phyloP scores from a whole-genome alignment of 2,797 vertebrate genomes.

The Pangasius mekongensis region DNA sequence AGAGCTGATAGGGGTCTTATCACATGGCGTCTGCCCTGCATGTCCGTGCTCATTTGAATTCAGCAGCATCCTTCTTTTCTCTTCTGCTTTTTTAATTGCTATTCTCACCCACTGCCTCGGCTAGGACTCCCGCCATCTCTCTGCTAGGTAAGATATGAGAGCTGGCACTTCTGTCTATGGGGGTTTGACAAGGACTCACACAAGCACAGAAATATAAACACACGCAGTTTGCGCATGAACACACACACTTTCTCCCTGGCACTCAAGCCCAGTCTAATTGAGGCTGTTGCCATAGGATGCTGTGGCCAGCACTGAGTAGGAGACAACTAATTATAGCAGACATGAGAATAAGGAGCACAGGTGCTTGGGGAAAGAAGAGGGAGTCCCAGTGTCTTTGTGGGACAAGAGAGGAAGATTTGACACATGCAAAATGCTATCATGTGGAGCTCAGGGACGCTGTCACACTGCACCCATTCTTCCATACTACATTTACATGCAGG shows the following conservation, averaged over 20 bases:
- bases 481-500: conserved; percentile 2
- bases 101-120: conserved; percentile 36
- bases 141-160: conserved; percentile 43
- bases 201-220: conserved; percentile 17
- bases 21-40: conserved; percentile 20
- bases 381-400: conserved; percentile 12
- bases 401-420: conserved; percentile 19
- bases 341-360: conserved; percentile 56
- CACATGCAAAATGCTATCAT: conserved; percentile 48
- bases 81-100: conserved; percentile 46
- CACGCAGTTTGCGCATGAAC: neutral
- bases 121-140: conserved; percentile 25
- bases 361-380: conserved; percentile 13
- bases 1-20: conserved; percentile 41
- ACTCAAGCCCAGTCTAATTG: conserved; percentile 60
- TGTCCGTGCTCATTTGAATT: conserved; percentile 45
- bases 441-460: conserved; percentile 35
- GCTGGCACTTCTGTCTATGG: conserved; percentile 34
- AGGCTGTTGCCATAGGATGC: conserved; percentile 64
- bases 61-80: conserved; percentile 20
- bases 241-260: conserved; percentile 14
- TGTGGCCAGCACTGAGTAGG: conserved; percentile 53
- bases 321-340: conserved; percentile 66
- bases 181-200: conserved; percentile 40
- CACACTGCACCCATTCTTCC: conserved; percentile 52